phyloP scores from a whole-genome alignment of 2,797 vertebrate genomes.

The Telmatherina bonti region DNA sequence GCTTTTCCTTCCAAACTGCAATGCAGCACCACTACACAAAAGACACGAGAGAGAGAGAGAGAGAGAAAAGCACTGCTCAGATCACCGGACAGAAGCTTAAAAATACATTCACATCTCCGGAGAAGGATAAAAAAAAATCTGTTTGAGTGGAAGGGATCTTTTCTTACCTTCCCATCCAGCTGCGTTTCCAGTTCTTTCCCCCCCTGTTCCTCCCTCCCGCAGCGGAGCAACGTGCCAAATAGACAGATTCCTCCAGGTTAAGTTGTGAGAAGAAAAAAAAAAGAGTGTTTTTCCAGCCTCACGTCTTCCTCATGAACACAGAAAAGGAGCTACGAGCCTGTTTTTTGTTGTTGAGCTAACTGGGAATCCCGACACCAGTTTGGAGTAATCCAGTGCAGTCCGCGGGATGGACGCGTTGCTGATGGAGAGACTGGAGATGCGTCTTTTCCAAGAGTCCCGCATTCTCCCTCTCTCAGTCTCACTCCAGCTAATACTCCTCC shows the following conservation, averaged over 20 bases:
- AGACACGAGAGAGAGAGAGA: slow-evolving; percentile 28
- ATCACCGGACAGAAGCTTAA: slow-evolving; percentile 60
- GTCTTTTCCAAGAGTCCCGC: slow-evolving; percentile 84
- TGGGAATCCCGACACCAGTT: slow-evolving; percentile 48
- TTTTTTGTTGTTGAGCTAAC: slow-evolving; percentile 14
- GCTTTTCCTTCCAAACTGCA: slow-evolving; percentile 83
- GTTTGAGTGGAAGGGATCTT: slow-evolving; percentile 36
- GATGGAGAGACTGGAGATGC: slow-evolving; percentile 79
- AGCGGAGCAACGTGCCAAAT: slow-evolving; percentile 83
- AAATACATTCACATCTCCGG: slow-evolving; percentile 47
- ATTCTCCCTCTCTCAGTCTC: slow-evolving; percentile 82
- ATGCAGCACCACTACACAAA: slow-evolving; percentile 86
- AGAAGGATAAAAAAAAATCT: slow-evolving; percentile 47
- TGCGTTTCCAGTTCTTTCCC: slow-evolving; percentile 24
- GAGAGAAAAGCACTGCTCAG: slow-evolving; percentile 51
- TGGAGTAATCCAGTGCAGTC: slow-evolving; percentile 65
- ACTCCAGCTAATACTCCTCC: slow-evolving; percentile 55
- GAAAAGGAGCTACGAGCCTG: slow-evolving; percentile 10
- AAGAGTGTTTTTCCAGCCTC: slow-evolving; percentile 60
- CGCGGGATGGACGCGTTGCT: slow-evolving; percentile 61
- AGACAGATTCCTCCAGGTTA: slow-evolving; percentile 76
- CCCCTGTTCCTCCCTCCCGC: slow-evolving; percentile 57
- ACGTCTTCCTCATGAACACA: slow-evolving; percentile 11
- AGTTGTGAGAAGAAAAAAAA: slow-evolving; percentile 71
- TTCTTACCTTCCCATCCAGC: slow-evolving; percentile 75